Evolutionary conservation across 2,113 vertebrate species (phyloP), one percentile per base, ranked within the genome.

Genomic region (Stegastes partitus): DNA sequence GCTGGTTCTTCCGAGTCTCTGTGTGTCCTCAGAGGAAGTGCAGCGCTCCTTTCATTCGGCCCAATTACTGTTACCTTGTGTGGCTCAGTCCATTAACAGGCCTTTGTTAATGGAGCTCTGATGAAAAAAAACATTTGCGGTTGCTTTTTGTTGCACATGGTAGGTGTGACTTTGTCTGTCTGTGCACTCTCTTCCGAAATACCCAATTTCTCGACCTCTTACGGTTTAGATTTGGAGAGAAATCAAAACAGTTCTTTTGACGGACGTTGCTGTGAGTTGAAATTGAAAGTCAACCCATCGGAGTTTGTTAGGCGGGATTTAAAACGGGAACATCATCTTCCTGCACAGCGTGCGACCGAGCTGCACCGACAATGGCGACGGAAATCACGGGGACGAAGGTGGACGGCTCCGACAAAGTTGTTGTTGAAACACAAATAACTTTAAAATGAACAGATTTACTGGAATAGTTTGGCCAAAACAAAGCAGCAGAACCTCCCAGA

Each of bases 21-120:
- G 64, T 76, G 26, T 49, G 68, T 74, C 25, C 54, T 73, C 39
- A 68, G 59, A 66, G 50, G 23, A 65, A 21, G 55, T 39, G 6
- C 18, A 15, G 3, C 15, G 34, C 42, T 69, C 21, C 21, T 72
- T 79, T 47, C 19, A 61, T 16, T 11, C 11, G 16, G 21, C 53
- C 56, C 44, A 53, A 16, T 62, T 70, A 28, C 18, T n/a, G 9
- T 53, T 63, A 25, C 34, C 28, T 23, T 58, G n/a, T 63, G 34
- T 65, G 22, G 49, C 9, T 71, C 50, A 63, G 5, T 72, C 54
- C 45, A 62, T 62, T 31, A 56, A 42, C 16, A 63, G 31, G 9
- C 25, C 53, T n/a, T 25, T 63, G 62, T 76, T 65, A 55, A 64
- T 44, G 14, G 23, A 54, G 22, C 9, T 63, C 1, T 49, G 2